Percentiles rank a stretch among this genome's conserved stretches.
phyloP scores from a whole-genome alignment of 2,888 invertebrate species.

The Nephrotoma guestfalica region DNA sequence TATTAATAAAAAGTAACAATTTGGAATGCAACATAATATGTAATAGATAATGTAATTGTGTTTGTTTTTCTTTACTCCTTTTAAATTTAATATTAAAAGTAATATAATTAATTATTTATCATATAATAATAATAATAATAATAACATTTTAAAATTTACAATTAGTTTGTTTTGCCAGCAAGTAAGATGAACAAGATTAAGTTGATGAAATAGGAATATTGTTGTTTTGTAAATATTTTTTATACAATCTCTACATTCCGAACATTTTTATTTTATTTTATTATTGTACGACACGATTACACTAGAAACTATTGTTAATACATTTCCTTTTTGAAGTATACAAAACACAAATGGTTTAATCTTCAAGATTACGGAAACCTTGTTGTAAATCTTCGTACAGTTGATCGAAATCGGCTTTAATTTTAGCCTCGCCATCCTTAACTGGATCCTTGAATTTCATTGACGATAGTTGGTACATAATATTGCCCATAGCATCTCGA shows the following conservation, averaged over 20 bases:
- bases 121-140: background rate
- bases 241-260: background rate
- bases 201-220: background rate
- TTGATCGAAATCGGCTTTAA: constrained; percentile 93
- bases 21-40: background rate
- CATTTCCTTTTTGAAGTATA: background rate
- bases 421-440: constrained; percentile 94
- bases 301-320: background rate
- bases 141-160: background rate
- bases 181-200: background rate
- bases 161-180: background rate
- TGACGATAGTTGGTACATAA: constrained; percentile 91
- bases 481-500: constrained; percentile 90
- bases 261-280: background rate
- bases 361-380: constrained; percentile 96
- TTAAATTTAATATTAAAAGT: background rate
- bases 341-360: constrained; percentile 40
- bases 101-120: background rate
- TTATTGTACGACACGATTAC: background rate
- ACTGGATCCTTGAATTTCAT: constrained; percentile 99
- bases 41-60: background rate
- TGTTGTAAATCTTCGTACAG: constrained; percentile 93
- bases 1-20: background rate
- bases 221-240: background rate
- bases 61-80: background rate